Evolutionary conservation across 2,113 vertebrate genomes (phyloP).

Genomic region (Labeo rohita): DNA sequence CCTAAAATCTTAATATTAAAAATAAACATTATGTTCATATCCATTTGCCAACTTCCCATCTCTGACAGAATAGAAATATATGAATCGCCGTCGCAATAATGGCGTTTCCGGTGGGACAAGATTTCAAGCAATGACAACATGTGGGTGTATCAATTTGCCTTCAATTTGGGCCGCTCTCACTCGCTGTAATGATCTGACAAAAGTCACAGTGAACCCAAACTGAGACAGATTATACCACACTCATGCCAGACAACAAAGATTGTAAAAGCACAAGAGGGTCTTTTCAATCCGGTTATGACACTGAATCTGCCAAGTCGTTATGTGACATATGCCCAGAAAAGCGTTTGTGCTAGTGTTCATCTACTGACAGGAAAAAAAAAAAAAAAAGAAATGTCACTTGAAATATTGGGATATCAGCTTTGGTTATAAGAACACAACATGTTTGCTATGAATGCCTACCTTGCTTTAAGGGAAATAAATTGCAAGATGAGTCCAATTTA

Average conservation of each 20-base stretch:
- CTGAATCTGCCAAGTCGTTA: not conserved
- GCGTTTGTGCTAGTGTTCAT: not conserved
- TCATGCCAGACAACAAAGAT: constrained; percentile 16
- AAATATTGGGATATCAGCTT: not conserved
- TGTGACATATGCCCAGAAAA: constrained; percentile 13
- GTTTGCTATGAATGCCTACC: not conserved
- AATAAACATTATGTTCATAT: not conserved
- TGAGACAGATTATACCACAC: not conserved
- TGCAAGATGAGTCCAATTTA: constrained; percentile 12
- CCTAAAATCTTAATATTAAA: not conserved
- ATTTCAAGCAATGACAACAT: constrained; percentile 1
- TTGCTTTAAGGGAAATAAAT: constrained; percentile 4
- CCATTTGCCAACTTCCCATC: not conserved
- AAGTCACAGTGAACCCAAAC: constrained; percentile 4
- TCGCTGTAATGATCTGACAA: constrained; percentile 14
- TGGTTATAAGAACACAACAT: not conserved
- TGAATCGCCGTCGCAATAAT: not conserved
- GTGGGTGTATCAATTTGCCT: constrained; percentile 8
- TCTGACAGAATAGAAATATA: not conserved
- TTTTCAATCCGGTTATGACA: constrained; percentile 10
- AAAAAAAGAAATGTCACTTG: not conserved
- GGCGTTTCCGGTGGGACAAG: not conserved
- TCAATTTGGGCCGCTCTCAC: not conserved
- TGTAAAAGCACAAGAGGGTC: constrained; percentile 31
- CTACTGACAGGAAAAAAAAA: not conserved